Evolutionary conservation across 1,140 invertebrate genomes (phyloP), one percentile per base, ranked within the genome.

Genomic region (Frieseomelitta varia): DNA sequence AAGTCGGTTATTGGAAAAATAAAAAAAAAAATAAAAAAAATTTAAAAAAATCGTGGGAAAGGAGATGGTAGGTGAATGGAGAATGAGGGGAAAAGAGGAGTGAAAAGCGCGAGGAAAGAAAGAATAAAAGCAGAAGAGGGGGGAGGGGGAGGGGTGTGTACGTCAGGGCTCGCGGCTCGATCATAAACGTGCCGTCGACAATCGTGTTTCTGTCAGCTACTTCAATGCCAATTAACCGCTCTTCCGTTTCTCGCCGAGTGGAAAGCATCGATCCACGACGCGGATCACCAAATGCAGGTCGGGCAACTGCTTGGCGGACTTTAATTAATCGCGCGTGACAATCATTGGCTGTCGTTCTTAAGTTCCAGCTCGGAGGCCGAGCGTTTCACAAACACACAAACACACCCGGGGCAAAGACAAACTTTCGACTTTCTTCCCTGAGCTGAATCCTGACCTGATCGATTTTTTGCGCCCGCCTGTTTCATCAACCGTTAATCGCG

Each of bases 201-300:
- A 81, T 85, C 83, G 86, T 82, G 86, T 87, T 81, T 88, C 86
- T 88, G 86, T 88, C 87, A 88, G 65, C 79, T 88, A 65, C 81
- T 83, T 79, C 84, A 88, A 76, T 79, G 76, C 67, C 83, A 85
- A 88, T 88, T 88, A 87, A 88, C 79, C 76, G 73, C 79, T 85
- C 86, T 72, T 88, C 79, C 79, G 75, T 82, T 87, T 76, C 75
- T 77, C 84, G 53, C 87, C 83, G 75, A 81, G 71, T 72, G 79
- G 74, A 77, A 88, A 69, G 76, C 87, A 89, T 85, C 75, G 83
- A 88, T 88, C 71, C 84, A 19, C 73, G 34, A 27, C 56, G 27
- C 81, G 69, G 85, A 61, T 58, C 39, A 51, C 74, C 56, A 56
- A 71, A 63, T 65, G 30, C 51, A 47, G 51, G 55, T 34, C 58